phyloP scores from a whole-genome alignment of 2,888 invertebrate species.

The Tetropium fuscum region DNA sequence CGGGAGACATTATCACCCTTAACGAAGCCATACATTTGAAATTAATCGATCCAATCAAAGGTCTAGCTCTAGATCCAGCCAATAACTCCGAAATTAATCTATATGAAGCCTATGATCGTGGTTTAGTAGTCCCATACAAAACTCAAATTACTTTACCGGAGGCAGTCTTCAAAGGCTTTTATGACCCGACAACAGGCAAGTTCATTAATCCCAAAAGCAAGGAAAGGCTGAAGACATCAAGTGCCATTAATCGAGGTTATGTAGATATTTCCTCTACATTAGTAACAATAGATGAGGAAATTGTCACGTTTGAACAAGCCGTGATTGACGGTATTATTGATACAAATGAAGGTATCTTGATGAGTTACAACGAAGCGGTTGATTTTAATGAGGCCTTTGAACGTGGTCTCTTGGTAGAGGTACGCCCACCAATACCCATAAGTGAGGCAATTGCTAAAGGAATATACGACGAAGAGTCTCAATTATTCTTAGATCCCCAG shows the following conservation, averaged over 20 bases:
- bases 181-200: slow-evolving; percentile 86
- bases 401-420: slow-evolving; percentile 84
- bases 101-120: slow-evolving; percentile 86
- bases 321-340: slow-evolving; percentile 83
- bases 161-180: slow-evolving; percentile 92
- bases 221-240: slow-evolving; percentile 83
- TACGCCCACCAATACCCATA: slow-evolving; percentile 83
- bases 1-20: slow-evolving; percentile 83
- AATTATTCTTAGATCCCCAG: slow-evolving; percentile 85
- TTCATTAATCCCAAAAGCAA: slow-evolving; percentile 85
- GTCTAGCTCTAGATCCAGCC: slow-evolving; percentile 82
- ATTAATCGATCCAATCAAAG: slow-evolving; percentile 82
- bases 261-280: slow-evolving; percentile 89
- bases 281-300: slow-evolving; percentile 83
- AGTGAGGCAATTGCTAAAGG: slow-evolving; percentile 86
- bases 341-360: slow-evolving; percentile 76
- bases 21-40: slow-evolving; percentile 82
- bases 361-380: slow-evolving; percentile 70
- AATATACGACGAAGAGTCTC: slow-evolving; percentile 82
- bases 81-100: slow-evolving; percentile 81
- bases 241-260: slow-evolving; percentile 86
- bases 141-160: slow-evolving; percentile 87
- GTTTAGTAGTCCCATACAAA: slow-evolving; percentile 84
- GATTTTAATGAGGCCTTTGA: slow-evolving; percentile 90
- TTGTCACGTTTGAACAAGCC: slow-evolving; percentile 86